phyloP scores from a whole-genome alignment of 2,888 invertebrate species.

The Drosophila nigricruria region DNA sequence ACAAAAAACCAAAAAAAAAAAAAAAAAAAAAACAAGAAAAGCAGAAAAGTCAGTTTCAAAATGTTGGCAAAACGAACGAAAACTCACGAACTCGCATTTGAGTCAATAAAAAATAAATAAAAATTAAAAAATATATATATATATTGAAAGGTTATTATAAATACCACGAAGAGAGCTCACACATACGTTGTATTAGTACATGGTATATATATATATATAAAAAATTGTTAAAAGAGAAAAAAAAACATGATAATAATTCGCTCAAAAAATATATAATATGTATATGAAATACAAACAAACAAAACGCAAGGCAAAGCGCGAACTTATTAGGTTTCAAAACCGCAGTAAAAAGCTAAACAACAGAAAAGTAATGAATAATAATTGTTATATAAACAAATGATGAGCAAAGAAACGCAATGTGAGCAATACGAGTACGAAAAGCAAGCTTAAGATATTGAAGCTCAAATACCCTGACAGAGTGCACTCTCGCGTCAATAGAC shows the following conservation, averaged over 20 bases:
- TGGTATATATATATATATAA: conserved; percentile 18
- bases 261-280: conserved; percentile 26
- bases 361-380: conserved; percentile 53
- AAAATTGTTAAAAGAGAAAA: conserved; percentile 22
- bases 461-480: conserved; percentile 30
- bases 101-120: background rate
- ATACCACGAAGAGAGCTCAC: conserved; percentile 25
- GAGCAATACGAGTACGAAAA: conserved; percentile 6
- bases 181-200: conserved; percentile 18
- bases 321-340: conserved; percentile 72
- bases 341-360: conserved; percentile 56
- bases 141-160: conserved; percentile 17
- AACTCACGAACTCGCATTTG: conserved; percentile 16
- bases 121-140: conserved; percentile 10
- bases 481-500: background rate
- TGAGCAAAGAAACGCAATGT: conserved; percentile 58
- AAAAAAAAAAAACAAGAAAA: conserved; percentile 4
- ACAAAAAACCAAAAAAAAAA: background rate
- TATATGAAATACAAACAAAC: background rate
- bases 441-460: background rate
- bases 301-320: conserved; percentile 34
- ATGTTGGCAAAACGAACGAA: conserved; percentile 20
- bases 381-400: conserved; percentile 65
- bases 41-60: conserved; percentile 21
- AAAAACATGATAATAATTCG: conserved; percentile 33